Conservation (phyloP, 2,113 vertebrate genomes). For the Suncus etruscus region DNA sequence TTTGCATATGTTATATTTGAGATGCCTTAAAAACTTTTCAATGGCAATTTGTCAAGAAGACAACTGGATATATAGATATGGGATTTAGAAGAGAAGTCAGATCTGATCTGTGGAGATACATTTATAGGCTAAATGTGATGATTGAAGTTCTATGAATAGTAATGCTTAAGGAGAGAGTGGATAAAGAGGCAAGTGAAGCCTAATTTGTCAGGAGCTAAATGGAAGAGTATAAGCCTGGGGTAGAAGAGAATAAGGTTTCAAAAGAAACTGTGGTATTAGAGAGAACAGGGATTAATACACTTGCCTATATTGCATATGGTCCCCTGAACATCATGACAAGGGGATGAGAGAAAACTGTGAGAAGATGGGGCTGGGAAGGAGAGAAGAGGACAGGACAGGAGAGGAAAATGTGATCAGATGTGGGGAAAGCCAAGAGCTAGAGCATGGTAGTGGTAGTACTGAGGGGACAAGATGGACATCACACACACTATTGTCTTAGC, state of each 20-base stretch:
- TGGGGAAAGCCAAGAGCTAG: neutral
- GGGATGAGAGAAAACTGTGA: too few relatives aligned
- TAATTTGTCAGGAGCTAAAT: neutral
- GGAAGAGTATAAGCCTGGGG: neutral
- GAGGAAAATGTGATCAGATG: too few relatives aligned
- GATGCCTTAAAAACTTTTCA: neutral
- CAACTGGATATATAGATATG: neutral
- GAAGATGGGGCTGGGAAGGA: too few relatives aligned
- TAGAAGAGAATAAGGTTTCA: neutral
- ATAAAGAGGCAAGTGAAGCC: neutral
- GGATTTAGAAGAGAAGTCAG: neutral
- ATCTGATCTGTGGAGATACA: constrained; percentile 1
- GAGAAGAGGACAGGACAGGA: too few relatives aligned
- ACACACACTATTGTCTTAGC: neutral
- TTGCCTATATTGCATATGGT: too few relatives aligned
- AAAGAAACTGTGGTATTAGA: neutral
- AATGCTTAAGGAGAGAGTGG: neutral
- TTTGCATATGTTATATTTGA: neutral
- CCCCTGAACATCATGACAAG: too few relatives aligned
- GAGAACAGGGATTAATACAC: neutral
- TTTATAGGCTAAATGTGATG: neutral
- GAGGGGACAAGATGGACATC: neutral
- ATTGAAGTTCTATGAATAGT: neutral
- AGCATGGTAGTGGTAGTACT: neutral
- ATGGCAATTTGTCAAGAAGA: neutral